Conservation (phyloP, 2,888 invertebrate genomes). For the Antheraea assamensis region DNA sequence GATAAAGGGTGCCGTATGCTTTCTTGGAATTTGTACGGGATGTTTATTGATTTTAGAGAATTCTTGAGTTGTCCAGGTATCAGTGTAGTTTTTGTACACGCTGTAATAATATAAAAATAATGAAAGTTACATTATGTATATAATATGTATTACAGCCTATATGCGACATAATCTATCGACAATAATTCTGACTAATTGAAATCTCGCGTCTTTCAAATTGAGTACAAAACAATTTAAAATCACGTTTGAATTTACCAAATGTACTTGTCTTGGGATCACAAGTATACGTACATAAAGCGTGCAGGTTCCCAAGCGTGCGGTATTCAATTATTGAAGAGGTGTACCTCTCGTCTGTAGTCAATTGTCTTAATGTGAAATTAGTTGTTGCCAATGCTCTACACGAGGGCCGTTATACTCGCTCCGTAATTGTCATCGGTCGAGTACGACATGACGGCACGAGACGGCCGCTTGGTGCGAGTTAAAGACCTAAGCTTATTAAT, state of each 20-base stretch:
- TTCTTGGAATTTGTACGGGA: too few species aligned
- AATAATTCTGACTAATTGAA: background rate
- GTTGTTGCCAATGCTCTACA: slow-evolving; percentile 21
- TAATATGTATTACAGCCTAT: background rate
- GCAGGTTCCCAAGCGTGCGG: background rate
- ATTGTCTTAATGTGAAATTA: slow-evolving; percentile 23
- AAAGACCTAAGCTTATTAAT: background rate
- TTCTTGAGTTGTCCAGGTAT: too few species aligned
- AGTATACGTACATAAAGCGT: background rate
- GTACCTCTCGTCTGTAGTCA: background rate
- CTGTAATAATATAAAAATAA: background rate
- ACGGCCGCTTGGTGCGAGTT: slow-evolving; percentile 13
- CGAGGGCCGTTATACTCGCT: slow-evolving; percentile 19
- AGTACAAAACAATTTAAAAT: background rate
- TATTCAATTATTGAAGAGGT: slow-evolving; percentile 13
- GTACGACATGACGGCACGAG: slow-evolving; percentile 15
- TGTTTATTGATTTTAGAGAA: too few species aligned
- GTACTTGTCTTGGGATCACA: background rate
- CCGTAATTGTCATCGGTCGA: slow-evolving; percentile 22
- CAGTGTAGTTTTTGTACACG: background rate
- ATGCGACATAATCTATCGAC: background rate
- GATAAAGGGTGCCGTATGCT: too few species aligned
- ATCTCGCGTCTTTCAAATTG: background rate
- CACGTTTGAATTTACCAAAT: background rate
- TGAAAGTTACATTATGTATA: background rate